Conservation (phyloP, 2,113 vertebrate genomes). For the Actenoides lindsayi region DNA sequence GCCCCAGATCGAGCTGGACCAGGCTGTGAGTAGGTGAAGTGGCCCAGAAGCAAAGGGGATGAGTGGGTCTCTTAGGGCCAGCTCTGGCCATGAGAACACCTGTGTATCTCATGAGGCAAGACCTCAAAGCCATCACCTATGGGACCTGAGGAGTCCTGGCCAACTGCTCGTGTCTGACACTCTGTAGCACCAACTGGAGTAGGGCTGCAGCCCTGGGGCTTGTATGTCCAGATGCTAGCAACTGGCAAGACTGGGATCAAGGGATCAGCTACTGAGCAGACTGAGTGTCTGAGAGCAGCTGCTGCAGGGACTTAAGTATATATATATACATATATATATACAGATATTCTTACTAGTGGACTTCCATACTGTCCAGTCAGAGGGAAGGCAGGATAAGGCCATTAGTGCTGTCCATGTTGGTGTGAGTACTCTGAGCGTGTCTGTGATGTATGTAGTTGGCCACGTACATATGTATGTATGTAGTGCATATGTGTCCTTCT, state of each 20-base stretch:
- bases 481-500: not conserved
- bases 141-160: not conserved
- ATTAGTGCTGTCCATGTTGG: not conserved
- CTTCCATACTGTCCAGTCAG: not conserved
- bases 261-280: not conserved
- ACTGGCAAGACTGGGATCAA: not conserved
- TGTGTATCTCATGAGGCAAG: not conserved
- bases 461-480: rapidly evolving
- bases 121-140: not conserved
- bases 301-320: not conserved
- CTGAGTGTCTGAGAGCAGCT: not conserved
- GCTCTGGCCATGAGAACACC: not conserved
- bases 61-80: not conserved
- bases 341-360: not conserved
- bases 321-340: no score
- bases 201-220: not conserved
- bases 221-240: not conserved
- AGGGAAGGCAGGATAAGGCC: not conserved
- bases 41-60: not conserved
- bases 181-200: not conserved
- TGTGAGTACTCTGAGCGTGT: not conserved
- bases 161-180: not conserved
- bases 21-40: not conserved
- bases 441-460: not conserved
- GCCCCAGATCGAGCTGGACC: not conserved